phyloP scores from a whole-genome alignment of 2,888 invertebrate genomes.

The Thalpophila matura region DNA sequence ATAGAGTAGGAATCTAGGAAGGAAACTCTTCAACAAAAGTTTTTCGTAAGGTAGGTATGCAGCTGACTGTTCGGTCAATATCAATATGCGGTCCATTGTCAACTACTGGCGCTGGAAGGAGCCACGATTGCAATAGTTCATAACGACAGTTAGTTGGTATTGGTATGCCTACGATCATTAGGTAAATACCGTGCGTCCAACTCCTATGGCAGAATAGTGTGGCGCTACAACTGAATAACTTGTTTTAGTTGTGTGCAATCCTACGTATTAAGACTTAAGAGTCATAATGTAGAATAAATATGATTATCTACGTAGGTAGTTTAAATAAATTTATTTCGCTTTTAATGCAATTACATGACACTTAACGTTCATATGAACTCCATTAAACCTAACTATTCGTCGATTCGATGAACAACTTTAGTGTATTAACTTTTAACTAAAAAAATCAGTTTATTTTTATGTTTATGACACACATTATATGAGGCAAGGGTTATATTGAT shows the following conservation, averaged over 20 bases:
- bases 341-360: too few species aligned
- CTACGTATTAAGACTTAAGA: not conserved
- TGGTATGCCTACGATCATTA: slow-evolving; percentile 7
- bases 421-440: too few species aligned
- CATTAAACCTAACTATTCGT: too few species aligned
- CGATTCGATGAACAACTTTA: too few species aligned
- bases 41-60: slow-evolving; percentile 22
- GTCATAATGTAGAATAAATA: not conserved
- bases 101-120: not conserved
- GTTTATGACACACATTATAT: too few species aligned
- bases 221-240: not conserved
- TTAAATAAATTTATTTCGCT: too few species aligned
- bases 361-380: too few species aligned
- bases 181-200: slow-evolving; percentile 16
- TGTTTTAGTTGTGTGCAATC: not conserved
- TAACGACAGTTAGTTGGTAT: slow-evolving; percentile 4
- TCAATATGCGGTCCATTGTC: slow-evolving; percentile 19
- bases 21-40: slow-evolving; percentile 25
- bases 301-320: not conserved
- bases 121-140: slow-evolving; percentile 45
- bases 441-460: too few species aligned
- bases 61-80: slow-evolving; percentile 11
- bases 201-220: not conserved
- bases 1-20: not conserved
- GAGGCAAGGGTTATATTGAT: too few species aligned